Conservation (phyloP, 2,113 vertebrate species). For the Atrichornis clamosus region DNA sequence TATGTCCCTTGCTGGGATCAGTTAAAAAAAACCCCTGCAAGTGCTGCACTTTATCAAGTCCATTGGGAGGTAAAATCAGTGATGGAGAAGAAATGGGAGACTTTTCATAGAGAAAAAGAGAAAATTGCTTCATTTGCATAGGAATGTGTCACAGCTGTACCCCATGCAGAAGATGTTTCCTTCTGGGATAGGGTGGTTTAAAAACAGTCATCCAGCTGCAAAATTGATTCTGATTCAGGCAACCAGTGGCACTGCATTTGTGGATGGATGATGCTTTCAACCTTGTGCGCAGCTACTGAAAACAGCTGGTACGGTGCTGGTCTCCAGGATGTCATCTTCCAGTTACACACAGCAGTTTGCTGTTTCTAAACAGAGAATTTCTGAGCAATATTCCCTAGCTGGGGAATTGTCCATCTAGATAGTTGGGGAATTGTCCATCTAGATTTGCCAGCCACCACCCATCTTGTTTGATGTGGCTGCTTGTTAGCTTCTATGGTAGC, state of each 20-base stretch:
- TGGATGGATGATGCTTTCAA: neutral
- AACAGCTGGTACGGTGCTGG: neutral
- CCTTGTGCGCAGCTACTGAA: neutral
- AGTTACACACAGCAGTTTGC: neutral
- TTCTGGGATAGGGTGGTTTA: neutral
- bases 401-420: neutral
- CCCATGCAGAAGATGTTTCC: neutral
- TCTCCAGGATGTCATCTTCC: neutral
- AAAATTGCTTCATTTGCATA: conserved; percentile 38
- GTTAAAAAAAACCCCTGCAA: neutral
- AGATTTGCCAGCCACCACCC: neutral
- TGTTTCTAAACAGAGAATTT: neutral
- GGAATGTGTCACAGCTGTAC: conserved; percentile 43
- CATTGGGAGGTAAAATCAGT: neutral
- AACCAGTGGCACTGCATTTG: neutral
- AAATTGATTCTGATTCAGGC: neutral
- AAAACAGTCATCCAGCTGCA: neutral
- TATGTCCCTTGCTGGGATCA: neutral
- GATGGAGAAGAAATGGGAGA: conserved; percentile 5
- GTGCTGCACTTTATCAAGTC: neutral
- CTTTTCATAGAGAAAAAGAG: conserved; percentile 6
- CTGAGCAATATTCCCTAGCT: neutral
- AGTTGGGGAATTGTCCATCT: neutral
- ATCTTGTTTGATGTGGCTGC: neutral
- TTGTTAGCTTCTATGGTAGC: neutral